Conservation (phyloP, 2,113 vertebrate species). For the Otolemur garnettii region DNA sequence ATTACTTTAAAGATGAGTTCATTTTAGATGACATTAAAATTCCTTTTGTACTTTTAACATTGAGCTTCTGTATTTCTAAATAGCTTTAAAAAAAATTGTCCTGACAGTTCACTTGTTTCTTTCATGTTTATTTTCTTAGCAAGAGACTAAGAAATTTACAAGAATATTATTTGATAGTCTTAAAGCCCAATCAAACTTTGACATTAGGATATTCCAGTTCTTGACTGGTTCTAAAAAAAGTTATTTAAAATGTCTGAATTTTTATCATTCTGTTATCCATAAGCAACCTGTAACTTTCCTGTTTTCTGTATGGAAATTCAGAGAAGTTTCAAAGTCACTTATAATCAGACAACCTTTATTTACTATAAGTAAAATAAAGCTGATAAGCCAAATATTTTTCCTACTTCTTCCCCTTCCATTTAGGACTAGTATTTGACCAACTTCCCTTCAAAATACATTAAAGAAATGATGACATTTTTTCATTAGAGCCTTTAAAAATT, state of each 20-base stretch:
- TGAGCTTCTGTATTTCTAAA: background rate
- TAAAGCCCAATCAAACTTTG: background rate
- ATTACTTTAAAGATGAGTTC: background rate
- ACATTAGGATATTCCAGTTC: background rate
- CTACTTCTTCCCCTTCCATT: background rate
- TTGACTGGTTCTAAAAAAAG: background rate
- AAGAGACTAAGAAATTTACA: background rate
- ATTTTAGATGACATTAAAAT: background rate
- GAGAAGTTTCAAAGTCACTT: background rate
- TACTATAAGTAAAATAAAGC: constrained; percentile 14
- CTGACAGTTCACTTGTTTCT: background rate
- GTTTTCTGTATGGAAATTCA: background rate
- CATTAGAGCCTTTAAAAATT: background rate
- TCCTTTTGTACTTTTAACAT: background rate
- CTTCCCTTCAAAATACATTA: background rate
- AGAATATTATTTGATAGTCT: background rate
- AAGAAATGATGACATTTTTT: background rate
- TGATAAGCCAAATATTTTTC: background rate
- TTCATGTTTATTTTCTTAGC: background rate
- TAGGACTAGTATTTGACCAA: background rate
- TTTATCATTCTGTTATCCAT: background rate
- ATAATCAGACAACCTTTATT: background rate
- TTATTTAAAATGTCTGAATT: background rate
- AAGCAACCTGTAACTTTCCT: background rate
- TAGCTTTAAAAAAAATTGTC: background rate